These are phyloP conservation scores for Anarhynchus alexandrinus DNA, from an alignment of 2,113 vertebrate species.

Conservation along the genomic window DNA sequence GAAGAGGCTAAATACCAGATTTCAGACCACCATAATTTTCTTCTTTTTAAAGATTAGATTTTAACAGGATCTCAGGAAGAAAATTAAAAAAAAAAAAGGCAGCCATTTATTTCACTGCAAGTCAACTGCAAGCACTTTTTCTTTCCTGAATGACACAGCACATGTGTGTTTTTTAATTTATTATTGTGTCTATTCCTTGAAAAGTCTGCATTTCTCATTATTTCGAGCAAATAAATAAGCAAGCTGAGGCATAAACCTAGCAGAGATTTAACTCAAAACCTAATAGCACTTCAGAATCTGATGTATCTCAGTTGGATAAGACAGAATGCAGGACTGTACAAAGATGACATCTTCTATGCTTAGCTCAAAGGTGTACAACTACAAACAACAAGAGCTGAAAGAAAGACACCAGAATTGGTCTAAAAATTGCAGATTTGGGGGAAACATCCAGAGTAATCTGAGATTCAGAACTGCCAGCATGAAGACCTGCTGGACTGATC, in stretches of 20 bases:
- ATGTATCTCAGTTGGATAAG: background rate
- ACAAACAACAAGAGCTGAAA: background rate
- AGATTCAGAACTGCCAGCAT: background rate
- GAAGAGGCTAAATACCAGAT: background rate
- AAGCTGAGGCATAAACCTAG: background rate
- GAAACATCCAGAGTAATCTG: background rate
- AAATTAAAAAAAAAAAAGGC: fast-evolving
- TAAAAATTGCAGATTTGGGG: background rate
- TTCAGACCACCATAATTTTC: background rate
- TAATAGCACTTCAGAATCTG: background rate
- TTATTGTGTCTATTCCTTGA: background rate
- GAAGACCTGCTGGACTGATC: background rate
- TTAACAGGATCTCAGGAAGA: background rate
- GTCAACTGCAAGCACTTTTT: background rate
- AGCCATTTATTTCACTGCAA: background rate
- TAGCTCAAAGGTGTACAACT: background rate
- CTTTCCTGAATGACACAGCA: background rate
- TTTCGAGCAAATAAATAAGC: background rate
- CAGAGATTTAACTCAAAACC: background rate
- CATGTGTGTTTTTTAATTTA: background rate
- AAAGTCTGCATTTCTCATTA: background rate
- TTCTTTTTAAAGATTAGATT: background rate
- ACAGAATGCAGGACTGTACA: background rate
- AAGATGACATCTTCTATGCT: background rate
- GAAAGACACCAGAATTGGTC: background rate